Conservation (phyloP, 2,888 invertebrate genomes). For the Ophion ventricosus region DNA sequence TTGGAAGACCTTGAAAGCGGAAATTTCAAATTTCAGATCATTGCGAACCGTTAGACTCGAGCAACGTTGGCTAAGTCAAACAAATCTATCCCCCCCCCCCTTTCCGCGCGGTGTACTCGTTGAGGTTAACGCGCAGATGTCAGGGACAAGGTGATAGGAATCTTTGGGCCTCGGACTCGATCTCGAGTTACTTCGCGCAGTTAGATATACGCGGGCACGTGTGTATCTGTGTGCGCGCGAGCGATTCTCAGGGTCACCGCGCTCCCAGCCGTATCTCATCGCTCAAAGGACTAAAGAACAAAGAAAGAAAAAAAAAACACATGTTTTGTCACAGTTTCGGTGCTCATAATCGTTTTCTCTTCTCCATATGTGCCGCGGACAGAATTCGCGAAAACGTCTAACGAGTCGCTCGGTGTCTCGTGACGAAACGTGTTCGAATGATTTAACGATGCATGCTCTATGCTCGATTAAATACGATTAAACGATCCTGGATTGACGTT, state of each 20-base stretch:
- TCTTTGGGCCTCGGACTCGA: conserved; percentile 68
- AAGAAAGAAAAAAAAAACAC: neutral
- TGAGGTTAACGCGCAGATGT: conserved; percentile 78
- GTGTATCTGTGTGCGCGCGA: conserved; percentile 17
- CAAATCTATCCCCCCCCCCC: conserved; percentile 2
- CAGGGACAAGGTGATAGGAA: conserved; percentile 76
- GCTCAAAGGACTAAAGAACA: neutral
- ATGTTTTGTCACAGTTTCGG: conserved; percentile 9
- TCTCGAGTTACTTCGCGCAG: conserved; percentile 62
- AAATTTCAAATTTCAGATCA: neutral
- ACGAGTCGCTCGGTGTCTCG: conserved; percentile 8
- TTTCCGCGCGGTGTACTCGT: neutral
- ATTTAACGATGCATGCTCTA: conserved; percentile 54
- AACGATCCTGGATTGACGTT: conserved; percentile 64
- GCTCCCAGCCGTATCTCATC: conserved; percentile 45
- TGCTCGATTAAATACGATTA: conserved; percentile 61
- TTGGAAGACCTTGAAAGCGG: neutral
- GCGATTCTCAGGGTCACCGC: conserved; percentile 33
- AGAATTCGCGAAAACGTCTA: neutral
- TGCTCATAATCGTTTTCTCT: neutral
- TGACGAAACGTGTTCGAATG: conserved; percentile 46
- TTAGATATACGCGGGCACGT: neutral
- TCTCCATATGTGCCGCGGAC: conserved; percentile 1
- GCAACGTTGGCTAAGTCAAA: neutral
- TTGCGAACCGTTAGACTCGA: neutral